Base-by-base conservation (phyloP, 2,113 vertebrate species). In the Colinus virginianus region DNA sequence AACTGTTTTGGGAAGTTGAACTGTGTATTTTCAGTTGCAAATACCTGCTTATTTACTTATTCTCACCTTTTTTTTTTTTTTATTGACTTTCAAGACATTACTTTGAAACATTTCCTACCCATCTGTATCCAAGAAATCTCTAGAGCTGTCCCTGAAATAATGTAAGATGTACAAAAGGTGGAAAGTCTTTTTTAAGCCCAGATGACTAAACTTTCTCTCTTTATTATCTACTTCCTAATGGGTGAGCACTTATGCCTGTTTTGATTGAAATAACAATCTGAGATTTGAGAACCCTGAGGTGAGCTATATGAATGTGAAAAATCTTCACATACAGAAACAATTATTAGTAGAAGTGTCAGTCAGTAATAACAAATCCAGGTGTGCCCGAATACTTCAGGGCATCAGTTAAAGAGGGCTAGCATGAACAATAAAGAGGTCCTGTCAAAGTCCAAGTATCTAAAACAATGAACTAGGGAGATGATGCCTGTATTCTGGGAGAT, bases 261-360 rank as follows among this genome's bases (percentile, higher is more conserved):
- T 75, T 91, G 84, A 88, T 93, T 95, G 86, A 94, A 92, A 91
- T 77, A 93, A 88, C 43, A 13, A 45, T 59, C 11, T 69, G 82
- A 92, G 34, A 32, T 19, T 86, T 96, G 84, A 88, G 95, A 93
- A 72, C 9, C 17, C 28, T 38, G 66, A 87, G 59, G 86, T 63
- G 14, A 75, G 10, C 34, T 21, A 34, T 69, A 63, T 92, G 79
- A n/a, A 5, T 38, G 25, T 28, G 72, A 95, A 88, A 38, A 51
- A 1, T 55, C 8, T 87, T 79, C 46, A 61, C n/a, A 67, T 77
- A n/a, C 62, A 81, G 23, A 94, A 2, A 46, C 61, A 95, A 94
- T 90, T 40, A 40, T 81, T 71, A 82, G 14, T 85, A n/a, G 53
- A 90, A 69, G 21, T n/a, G 34, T 91, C 25, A 84, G 89, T 58